Evolutionary conservation across 2,797 vertebrate genomes (phyloP).

Genomic region (Etheostoma nigrum): DNA sequence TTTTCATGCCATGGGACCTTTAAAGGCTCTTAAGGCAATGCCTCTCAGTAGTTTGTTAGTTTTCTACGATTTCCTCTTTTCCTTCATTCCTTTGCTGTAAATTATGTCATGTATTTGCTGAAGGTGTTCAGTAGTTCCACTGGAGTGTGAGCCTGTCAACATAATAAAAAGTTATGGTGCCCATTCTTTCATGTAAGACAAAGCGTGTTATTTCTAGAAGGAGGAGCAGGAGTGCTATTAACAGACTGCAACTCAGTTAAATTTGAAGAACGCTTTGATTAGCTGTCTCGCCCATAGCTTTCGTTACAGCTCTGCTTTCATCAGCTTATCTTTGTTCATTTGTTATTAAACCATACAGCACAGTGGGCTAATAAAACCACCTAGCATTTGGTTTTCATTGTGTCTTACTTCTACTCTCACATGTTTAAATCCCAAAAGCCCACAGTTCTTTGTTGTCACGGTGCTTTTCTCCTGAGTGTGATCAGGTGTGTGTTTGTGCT

Average conservation of each 20-base stretch:
- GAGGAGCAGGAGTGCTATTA: slow-evolving; percentile 54
- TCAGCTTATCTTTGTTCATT: slow-evolving; percentile 47
- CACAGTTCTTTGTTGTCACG: slow-evolving; percentile 43
- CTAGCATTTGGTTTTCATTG: slow-evolving; percentile 14
- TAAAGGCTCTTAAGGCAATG: neutral
- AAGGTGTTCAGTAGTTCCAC: slow-evolving; percentile 31
- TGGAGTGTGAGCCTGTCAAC: slow-evolving; percentile 50
- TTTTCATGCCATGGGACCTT: no score
- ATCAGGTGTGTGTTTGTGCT: slow-evolving; percentile 58
- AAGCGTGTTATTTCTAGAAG: slow-evolving; percentile 57
- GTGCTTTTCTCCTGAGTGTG: slow-evolving; percentile 56
- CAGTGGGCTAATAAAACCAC: slow-evolving; percentile 35
- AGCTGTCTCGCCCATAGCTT: slow-evolving; percentile 51
- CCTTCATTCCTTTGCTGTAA: slow-evolving; percentile 17
- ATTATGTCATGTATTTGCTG: slow-evolving; percentile 40
- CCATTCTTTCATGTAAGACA: slow-evolving; percentile 57
- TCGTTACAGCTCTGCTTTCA: slow-evolving; percentile 47
- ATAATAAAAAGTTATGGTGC: slow-evolving; percentile 52
- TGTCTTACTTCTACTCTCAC: slow-evolving; percentile 8
- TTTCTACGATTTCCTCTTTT: slow-evolving; percentile 14
- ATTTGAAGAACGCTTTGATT: slow-evolving; percentile 32
- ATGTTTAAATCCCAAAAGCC: slow-evolving; percentile 31
- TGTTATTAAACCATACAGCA: slow-evolving; percentile 34
- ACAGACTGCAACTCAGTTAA: slow-evolving; percentile 39
- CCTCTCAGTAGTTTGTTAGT: neutral